Evolutionary conservation across 2,113 vertebrate genomes (phyloP), one percentile per base, ranked within the genome.

Genomic region (Anolis carolinensis): DNA sequence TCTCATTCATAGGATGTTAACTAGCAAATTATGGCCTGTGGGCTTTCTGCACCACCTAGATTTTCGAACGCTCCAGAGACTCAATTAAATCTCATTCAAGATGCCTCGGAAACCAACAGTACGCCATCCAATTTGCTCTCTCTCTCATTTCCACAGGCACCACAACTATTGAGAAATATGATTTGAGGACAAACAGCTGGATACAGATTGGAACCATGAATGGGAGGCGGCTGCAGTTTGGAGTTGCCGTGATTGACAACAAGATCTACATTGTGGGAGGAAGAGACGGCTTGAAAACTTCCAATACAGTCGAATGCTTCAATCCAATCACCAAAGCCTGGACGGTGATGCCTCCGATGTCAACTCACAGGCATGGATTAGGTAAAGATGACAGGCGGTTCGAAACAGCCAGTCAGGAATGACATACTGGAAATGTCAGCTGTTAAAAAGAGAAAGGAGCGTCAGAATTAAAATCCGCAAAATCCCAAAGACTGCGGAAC

Each of bases 321-420:
- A 99, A 98, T 88, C 98, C 99, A 0, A 2, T 97, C 86, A 97
- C 89, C 86, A 99, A 99, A 95, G 95, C 97, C 1, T 99, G 99
- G 99, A 97, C 97, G 18, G 94, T 98, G 75, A 99, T 99, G 98
- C 98, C 98, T 32, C 98, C 99, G 0, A 99, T 99, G 99, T 99
- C 98, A 78, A 99, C 98, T 1, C 98, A 99, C 93, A 97, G 98
- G 83, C 99, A 99, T 0, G 98, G 99, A 32, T 95, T 99, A 87
- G 98, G 99, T 99, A 95, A 94, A 93, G 18, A 23, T 39, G 88
- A 44, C 5, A 3, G 65, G 23, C 2, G 9, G 25, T 30, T 68
- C 30, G 65, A 68, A 68, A 68, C 65, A 68, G 30, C 30, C 27
- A 68, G 25, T 25, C 27, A 30, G 27, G 9, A 68, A 27, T 27